Conservation (phyloP, 2,113 vertebrate species). For the Cettia cetti region DNA sequence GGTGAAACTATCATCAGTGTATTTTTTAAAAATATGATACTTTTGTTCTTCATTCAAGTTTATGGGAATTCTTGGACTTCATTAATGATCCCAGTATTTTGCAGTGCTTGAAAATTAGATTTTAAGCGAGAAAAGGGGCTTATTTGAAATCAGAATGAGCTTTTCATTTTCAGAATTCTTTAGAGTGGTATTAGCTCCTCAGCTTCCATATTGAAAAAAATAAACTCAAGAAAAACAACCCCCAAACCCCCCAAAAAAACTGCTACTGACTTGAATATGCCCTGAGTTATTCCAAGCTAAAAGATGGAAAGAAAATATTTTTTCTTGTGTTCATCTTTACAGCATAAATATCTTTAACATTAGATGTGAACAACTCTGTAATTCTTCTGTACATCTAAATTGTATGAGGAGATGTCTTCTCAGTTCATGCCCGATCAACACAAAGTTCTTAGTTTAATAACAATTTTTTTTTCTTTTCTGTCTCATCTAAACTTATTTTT, state of each 20-base stretch:
- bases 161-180: not conserved
- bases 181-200: not conserved
- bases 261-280: rapidly evolving
- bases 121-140: not conserved
- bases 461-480: not conserved
- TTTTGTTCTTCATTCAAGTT: not conserved
- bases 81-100: not conserved
- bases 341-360: not conserved
- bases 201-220: not conserved
- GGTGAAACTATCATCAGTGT: not conserved
- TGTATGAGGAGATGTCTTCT: not conserved
- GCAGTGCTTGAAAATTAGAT: not conserved
- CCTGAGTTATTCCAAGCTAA: not conserved
- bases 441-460: not conserved
- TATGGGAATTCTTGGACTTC: not conserved
- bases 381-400: not conserved
- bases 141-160: not conserved
- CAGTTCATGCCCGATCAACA: not conserved
- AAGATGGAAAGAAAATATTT: not conserved
- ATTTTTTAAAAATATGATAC: not conserved
- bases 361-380: not conserved
- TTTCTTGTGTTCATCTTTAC: not conserved
- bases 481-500: not conserved
- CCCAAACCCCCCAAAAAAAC: rapidly evolving
- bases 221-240: not conserved